Evolutionary conservation across 2,113 vertebrate species (phyloP), one percentile per base, ranked within the genome.

Genomic region (Phoenicopterus ruber): DNA sequence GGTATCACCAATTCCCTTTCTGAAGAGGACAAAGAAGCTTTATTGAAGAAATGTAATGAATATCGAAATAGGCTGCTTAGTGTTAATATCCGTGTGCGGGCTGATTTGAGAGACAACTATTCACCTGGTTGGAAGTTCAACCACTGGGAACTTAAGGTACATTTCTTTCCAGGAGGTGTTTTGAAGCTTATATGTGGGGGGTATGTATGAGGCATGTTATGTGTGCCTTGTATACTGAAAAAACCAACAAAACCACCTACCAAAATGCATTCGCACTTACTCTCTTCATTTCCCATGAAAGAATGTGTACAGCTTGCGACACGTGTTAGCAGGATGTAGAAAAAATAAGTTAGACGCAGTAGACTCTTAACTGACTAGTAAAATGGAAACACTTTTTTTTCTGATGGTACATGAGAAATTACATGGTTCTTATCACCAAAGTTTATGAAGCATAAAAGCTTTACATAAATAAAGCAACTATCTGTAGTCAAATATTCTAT

Each of bases 71-170:
- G 97, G 54, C 96, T 99, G 49, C 98, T 97, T 63, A 94, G 81
- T 15, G 98, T 91, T 29, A 97, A 95, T 28, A 34, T 99, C 81
- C 98, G 99, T 49, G 99, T 98, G 20, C 98, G 98, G 69, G 96
- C 96, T 29, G 99, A 99, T 96, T 66, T 98, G 40, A 96, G 99
- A 84, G 99, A 99, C 78, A 99, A 99, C 97, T 99, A 99, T 91
- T 99, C 99, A 24, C 99, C 99, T 44, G 99, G 99, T 15, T 99
- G 99, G 99, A 99, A 99, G 78, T 99, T 99, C 98, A 99, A 99
- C 92, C 99, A 99, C 97, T 99, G 99, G 99, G 99, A 99, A 88
- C 99, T 99, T 46, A 99, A 99, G 99, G 99, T 99, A 93, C 17
- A 8, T 85, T 31, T 67, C 25, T 76, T 32, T 46, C 20, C 54